Conservation (phyloP, 2,113 vertebrate species). For the human (Homo sapiens) region GRCh38 chr5:176404501-176405000, state of each 20-base stretch:
- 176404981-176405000: not conserved
- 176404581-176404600: too few relatives aligned
- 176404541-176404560: not conserved
- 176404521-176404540: not conserved
- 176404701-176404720: not conserved
- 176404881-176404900: not conserved
- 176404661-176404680: accelerated
- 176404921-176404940: not conserved
- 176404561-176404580: not conserved
- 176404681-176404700: not conserved
- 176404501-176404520: not conserved
- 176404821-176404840: not conserved
- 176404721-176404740: not conserved
- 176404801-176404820: not conserved
- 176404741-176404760: not conserved
- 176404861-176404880: not conserved
- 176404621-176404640: not conserved
- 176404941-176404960: not conserved
- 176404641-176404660: not conserved
- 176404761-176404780: not conserved
- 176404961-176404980: not conserved
- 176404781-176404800: not conserved
- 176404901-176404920: not conserved
- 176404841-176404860: not conserved
- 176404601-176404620: not conserved